Evolutionary conservation across 2,113 vertebrate genomes (phyloP).

Genomic region (Uria aalge): DNA sequence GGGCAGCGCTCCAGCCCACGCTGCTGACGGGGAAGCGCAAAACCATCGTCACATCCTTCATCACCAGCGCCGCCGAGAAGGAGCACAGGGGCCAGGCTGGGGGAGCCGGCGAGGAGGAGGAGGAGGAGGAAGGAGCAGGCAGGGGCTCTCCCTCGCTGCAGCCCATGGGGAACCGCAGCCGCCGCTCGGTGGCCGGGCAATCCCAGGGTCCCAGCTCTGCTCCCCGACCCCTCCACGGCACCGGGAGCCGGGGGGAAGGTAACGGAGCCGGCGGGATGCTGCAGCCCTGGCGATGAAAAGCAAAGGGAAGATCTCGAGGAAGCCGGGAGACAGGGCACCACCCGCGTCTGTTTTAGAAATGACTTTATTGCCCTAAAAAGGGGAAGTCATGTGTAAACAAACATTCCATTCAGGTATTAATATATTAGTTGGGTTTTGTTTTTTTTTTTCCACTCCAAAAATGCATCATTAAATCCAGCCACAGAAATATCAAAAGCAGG

Average conservation of each 20-base stretch:
- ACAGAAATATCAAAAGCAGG: conserved; percentile 49
- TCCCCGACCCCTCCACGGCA: not conserved
- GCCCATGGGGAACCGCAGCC: not conserved
- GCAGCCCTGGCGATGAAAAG: rapidly evolving
- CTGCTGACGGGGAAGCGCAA: not conserved
- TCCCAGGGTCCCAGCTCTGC: not conserved
- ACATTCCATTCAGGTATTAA: conserved; percentile 48
- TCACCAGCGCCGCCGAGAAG: not conserved
- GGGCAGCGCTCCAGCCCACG: not conserved
- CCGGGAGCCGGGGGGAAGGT: rapidly evolving
- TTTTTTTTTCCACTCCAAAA: conserved; percentile 36
- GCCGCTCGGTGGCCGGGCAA: rapidly evolving
- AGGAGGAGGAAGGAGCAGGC: not conserved
- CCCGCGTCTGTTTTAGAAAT: conserved; percentile 43
- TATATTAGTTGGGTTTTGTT: not conserved
- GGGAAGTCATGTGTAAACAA: conserved; percentile 62
- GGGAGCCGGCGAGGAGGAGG: not conserved
- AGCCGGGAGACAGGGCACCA: not conserved
- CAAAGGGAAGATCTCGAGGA: not conserved
- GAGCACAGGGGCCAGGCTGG: not conserved
- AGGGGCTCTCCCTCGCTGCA: not conserved
- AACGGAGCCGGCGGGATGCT: rapidly evolving
- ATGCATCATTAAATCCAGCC: conserved; percentile 46
- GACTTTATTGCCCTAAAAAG: conserved; percentile 77
- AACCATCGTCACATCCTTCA: not conserved